Evolutionary conservation across 1,140 invertebrate genomes (phyloP).

Genomic region (Physella acuta): DNA sequence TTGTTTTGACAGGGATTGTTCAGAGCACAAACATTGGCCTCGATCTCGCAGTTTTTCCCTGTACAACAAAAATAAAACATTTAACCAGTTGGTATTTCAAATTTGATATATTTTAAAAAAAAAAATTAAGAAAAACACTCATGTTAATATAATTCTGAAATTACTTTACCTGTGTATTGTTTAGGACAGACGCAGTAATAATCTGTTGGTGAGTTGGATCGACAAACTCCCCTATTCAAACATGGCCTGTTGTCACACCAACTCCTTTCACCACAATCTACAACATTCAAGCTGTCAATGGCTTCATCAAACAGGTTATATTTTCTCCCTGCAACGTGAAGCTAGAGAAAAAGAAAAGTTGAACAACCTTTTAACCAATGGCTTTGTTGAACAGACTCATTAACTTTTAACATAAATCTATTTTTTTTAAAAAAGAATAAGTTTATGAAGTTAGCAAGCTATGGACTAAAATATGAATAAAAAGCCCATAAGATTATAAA

Average conservation of each 20-base stretch:
- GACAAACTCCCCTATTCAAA: constrained; percentile 65
- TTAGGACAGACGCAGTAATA: constrained; percentile 66
- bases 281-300: constrained; percentile 73
- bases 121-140: neutral
- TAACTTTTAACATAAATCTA: too few species aligned
- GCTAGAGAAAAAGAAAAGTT: constrained; percentile 60
- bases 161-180: constrained; percentile 56
- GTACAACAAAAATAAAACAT: neutral
- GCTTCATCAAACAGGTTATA: constrained; percentile 70
- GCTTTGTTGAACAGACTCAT: too few species aligned
- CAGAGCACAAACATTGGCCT: too few species aligned
- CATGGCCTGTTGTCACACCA: constrained; percentile 66
- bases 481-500: too few species aligned
- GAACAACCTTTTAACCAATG: too few species aligned
- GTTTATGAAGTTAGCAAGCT: too few species aligned
- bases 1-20: too few species aligned
- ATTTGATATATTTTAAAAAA: neutral
- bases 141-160: neutral
- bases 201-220: constrained; percentile 46
- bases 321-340: constrained; percentile 67
- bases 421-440: too few species aligned
- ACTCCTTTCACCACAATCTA: constrained; percentile 68
- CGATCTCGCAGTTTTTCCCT: neutral
- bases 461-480: too few species aligned
- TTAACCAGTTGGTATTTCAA: neutral